A percentile compares a stretch with the other conserved stretches of the same genome.
Evolutionary conservation across 2,113 vertebrate genomes (phyloP).

Genomic region (Trinectes maculatus): DNA sequence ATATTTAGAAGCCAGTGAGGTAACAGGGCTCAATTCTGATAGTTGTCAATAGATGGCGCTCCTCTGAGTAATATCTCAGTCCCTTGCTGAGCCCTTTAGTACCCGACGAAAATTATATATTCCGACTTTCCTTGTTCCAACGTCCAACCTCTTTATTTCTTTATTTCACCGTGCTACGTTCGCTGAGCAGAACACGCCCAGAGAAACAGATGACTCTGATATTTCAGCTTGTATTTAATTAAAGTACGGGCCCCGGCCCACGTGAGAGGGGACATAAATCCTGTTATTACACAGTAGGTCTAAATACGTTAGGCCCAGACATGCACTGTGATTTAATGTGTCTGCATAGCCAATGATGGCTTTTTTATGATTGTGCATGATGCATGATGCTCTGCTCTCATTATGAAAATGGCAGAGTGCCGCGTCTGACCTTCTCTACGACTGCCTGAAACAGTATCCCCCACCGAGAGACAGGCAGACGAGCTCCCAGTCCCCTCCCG

Average conservation of each 20-base stretch:
- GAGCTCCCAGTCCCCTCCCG: constrained; percentile 54
- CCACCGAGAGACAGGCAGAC: constrained; percentile 60
- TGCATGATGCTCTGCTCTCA: constrained; percentile 74
- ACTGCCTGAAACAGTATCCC: constrained; percentile 53
- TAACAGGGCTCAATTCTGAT: constrained; percentile 1
- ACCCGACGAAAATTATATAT: constrained; percentile 23
- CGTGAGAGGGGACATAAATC: constrained; percentile 64
- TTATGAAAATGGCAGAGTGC: constrained; percentile 78
- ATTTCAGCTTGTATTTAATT: constrained; percentile 77
- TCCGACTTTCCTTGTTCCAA: constrained; percentile 15
- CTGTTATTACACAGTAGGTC: constrained; percentile 71
- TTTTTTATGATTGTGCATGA: constrained; percentile 77
- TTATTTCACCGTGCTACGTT: constrained; percentile 4
- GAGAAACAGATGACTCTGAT: constrained; percentile 59
- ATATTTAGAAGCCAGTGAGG: constrained; percentile 14
- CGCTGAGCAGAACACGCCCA: constrained; percentile 49
- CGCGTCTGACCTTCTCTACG: constrained; percentile 67
- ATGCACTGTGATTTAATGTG: constrained; percentile 77
- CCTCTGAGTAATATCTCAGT: constrained; percentile 50
- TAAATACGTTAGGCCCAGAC: constrained; percentile 72
- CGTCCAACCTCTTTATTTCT: constrained; percentile 29
- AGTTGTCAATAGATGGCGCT: constrained; percentile 54
- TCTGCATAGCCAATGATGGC: constrained; percentile 70
- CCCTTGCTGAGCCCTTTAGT: constrained; percentile 44
- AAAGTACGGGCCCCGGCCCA: constrained; percentile 52